These are phyloP conservation scores for Boloria selene DNA, from an alignment of 2,888 invertebrate species.

Conservation along the genomic window DNA sequence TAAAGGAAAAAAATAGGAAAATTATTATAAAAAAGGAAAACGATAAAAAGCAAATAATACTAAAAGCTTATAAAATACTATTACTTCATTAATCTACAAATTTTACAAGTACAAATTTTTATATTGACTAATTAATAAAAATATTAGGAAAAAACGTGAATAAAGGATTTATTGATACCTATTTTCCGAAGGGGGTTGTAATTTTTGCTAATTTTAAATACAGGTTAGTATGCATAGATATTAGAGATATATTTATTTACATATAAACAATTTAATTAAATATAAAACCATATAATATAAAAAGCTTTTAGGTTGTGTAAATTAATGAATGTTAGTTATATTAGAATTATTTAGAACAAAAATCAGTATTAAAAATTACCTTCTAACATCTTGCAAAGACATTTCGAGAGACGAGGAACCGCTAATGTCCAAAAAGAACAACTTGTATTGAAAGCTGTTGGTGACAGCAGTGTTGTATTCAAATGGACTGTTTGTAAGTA, in stretches of 20 bases:
- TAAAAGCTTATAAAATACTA: background rate
- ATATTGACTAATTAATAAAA: background rate
- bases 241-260: constrained; percentile 8
- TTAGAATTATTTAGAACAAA: background rate
- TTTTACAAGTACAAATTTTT: background rate
- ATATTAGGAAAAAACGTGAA: background rate
- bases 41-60: no score
- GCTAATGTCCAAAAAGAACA: constrained; percentile 89
- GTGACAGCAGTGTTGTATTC: constrained; percentile 81
- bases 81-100: background rate
- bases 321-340: constrained; percentile 34
- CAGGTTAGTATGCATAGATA: background rate
- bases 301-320: constrained; percentile 42
- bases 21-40: no score
- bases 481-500: constrained; percentile 74
- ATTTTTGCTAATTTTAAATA: background rate
- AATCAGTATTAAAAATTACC: constrained; percentile 63
- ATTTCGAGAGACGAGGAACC: constrained; percentile 87
- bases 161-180: background rate
- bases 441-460: constrained; percentile 89
- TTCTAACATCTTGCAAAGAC: constrained; percentile 87
- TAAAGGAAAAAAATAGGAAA: no score
- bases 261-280: background rate
- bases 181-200: background rate
- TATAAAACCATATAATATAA: constrained; percentile 21